Evolutionary conservation across 2,888 invertebrate genomes (phyloP).

Genomic region (Slavum lentiscoides): DNA sequence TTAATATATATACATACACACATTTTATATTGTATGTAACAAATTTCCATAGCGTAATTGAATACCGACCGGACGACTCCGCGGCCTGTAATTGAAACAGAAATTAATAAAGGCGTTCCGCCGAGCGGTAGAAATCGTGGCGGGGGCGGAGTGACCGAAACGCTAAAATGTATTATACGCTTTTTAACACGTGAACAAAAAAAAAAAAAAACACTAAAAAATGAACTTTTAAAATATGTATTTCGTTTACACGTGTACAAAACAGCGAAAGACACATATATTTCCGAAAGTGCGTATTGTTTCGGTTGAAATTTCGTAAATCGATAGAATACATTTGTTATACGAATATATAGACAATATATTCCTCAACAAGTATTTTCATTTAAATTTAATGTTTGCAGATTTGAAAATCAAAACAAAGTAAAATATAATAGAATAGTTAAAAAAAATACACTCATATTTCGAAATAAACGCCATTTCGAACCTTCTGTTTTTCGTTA

Average conservation of each 20-base stretch:
- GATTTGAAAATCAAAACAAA: too few relatives aligned
- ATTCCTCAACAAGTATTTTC: too few relatives aligned
- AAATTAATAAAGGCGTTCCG: constrained; percentile 48
- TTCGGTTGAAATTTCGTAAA: too few relatives aligned
- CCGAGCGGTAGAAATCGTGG: constrained; percentile 13
- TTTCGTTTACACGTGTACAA: not conserved
- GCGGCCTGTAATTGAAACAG: constrained; percentile 46
- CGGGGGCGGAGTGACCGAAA: constrained; percentile 5
- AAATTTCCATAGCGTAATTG: constrained; percentile 51
- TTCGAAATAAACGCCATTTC: not conserved
- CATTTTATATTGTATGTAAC: not conserved
- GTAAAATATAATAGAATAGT: too few relatives aligned
- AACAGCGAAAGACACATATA: not conserved
- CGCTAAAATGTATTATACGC: constrained; percentile 27
- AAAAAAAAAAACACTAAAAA: not conserved
- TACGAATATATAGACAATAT: too few relatives aligned
- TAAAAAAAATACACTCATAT: not conserved
- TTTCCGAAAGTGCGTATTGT: not conserved
- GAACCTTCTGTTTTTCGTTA: constrained; percentile 5
- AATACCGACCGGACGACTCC: constrained; percentile 34
- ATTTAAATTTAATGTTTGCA: too few relatives aligned
- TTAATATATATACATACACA: constrained; percentile 1
- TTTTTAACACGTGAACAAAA: constrained; percentile 27
- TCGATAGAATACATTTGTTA: too few relatives aligned
- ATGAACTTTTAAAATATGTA: constrained; percentile 2